Conservation (phyloP, 1,140 invertebrate species). For the Pentalonia nigronervosa region DNA sequence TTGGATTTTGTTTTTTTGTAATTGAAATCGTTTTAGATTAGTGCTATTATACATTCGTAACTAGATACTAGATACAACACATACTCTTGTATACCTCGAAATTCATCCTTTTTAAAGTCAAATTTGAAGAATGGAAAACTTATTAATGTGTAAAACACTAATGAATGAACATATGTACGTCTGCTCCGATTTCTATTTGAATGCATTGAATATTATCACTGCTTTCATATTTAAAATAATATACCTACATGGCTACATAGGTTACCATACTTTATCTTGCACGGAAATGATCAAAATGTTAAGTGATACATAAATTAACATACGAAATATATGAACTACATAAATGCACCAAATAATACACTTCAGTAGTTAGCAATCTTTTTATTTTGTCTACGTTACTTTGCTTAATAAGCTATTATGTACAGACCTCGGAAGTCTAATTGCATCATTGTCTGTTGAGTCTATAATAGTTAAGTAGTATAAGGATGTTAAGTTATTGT, state of each 20-base stretch:
- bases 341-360: neutral
- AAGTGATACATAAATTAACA: neutral
- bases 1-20: neutral
- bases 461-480: neutral
- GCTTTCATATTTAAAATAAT: conserved; percentile 3
- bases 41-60: neutral
- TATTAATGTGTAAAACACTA: neutral
- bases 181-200: neutral
- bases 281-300: neutral
- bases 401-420: neutral
- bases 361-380: neutral
- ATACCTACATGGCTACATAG: neutral
- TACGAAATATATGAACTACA: too few relatives aligned
- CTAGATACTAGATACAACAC: neutral
- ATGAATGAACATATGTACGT: neutral
- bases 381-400: neutral
- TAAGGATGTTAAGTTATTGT: neutral
- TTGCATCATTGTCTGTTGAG: neutral
- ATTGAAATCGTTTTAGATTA: neutral
- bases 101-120: neutral
- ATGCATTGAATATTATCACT: neutral
- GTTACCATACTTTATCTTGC: neutral
- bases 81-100: neutral
- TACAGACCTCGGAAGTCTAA: neutral
- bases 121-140: neutral